These are phyloP conservation scores for Psylliodes chrysocephalus DNA, from an alignment of 2,888 invertebrate species.

Conservation along the genomic window DNA sequence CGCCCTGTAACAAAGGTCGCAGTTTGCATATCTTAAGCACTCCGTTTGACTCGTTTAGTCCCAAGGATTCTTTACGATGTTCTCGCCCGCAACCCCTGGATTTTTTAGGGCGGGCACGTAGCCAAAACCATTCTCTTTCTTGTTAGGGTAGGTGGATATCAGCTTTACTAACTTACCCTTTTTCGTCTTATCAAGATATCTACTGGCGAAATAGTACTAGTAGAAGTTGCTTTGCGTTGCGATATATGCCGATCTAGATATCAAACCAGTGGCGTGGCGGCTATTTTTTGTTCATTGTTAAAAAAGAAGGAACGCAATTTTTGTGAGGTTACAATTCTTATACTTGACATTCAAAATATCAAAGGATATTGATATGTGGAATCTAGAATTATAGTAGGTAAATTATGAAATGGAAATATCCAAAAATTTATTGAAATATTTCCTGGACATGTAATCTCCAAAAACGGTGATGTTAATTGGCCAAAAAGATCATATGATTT, in stretches of 20 bases:
- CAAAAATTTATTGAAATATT: too few relatives aligned
- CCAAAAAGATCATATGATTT: too few relatives aligned
- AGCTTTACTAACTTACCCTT: conserved; percentile 30
- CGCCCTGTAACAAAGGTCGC: not conserved
- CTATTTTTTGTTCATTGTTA: too few relatives aligned
- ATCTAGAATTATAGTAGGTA: too few relatives aligned
- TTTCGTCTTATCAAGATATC: conserved; percentile 32
- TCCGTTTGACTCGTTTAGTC: not conserved
- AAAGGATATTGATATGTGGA: too few relatives aligned
- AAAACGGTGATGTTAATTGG: too few relatives aligned
- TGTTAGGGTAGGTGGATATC: conserved; percentile 31
- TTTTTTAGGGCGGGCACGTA: conserved; percentile 36
- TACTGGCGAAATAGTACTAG: conserved; percentile 17
- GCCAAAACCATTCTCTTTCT: conserved; percentile 38
- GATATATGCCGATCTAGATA: conserved; percentile 1
- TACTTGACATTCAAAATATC: too few relatives aligned
- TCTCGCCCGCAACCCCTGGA: conserved; percentile 4
- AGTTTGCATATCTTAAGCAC: conserved; percentile 4
- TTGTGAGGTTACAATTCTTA: too few relatives aligned
- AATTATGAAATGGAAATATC: too few relatives aligned
- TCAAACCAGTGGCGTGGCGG: not conserved
- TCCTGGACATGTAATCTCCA: too few relatives aligned
- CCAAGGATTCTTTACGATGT: conserved; percentile 1
- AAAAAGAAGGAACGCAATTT: too few relatives aligned
- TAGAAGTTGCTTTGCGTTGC: not conserved